A percentile compares a stretch with the other conserved stretches of the same genome.
Conservation (phyloP, 64 coral and sea anemone genomes). For the Pachyseris speciosa region DNA sequence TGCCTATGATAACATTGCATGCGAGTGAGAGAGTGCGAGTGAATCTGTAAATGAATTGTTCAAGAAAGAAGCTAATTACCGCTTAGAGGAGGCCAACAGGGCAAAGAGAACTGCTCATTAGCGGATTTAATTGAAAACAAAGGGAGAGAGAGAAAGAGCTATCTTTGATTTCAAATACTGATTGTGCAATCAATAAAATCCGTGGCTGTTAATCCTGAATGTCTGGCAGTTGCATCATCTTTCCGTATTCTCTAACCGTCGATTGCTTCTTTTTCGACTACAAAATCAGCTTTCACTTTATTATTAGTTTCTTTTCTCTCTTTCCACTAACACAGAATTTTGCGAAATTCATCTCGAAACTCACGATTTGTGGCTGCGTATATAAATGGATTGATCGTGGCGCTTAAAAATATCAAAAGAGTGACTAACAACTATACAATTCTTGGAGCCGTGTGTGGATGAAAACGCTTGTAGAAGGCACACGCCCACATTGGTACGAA, state of each 20-base stretch:
- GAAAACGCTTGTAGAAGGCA: neutral
- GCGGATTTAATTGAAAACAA: no score
- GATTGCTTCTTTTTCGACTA: neutral
- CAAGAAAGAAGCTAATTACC: no score
- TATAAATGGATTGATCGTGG: conserved; percentile 6
- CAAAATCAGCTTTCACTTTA: neutral
- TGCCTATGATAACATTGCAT: no score
- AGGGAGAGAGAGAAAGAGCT: no score
- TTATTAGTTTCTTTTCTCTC: neutral
- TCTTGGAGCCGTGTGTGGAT: neutral
- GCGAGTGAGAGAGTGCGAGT: no score
- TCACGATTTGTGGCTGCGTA: no score
- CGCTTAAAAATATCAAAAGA: neutral
- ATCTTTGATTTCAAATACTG: no score
- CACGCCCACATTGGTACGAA: conserved; percentile 5
- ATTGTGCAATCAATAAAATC: no score
- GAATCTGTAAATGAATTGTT: no score
- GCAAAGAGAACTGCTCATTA: no score
- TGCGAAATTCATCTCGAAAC: neutral
- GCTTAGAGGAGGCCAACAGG: no score
- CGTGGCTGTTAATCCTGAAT: neutral
- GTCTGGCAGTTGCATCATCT: neutral
- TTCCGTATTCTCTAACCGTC: no score
- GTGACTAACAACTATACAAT: neutral
- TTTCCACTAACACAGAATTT: conserved; percentile 5